These are phyloP conservation scores for Agrotis puta DNA, from an alignment of 2,888 invertebrate species.

Conservation along the genomic window DNA sequence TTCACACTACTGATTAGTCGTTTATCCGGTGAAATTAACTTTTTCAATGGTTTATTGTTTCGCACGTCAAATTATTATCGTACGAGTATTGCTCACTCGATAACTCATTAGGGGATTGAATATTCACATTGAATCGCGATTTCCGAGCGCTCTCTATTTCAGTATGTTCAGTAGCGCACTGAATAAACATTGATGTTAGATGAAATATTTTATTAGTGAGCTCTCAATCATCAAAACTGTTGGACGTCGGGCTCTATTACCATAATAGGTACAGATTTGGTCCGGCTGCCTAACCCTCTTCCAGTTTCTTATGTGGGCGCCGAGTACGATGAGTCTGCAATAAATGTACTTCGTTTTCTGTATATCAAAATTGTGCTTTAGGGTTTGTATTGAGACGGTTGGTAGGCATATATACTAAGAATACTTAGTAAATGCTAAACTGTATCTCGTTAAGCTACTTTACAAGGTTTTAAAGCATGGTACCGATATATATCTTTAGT, in stretches of 20 bases:
- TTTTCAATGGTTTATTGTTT: slow-evolving; percentile 15
- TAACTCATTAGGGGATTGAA: slow-evolving; percentile 46
- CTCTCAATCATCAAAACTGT: slow-evolving; percentile 61
- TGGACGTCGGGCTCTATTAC: slow-evolving; percentile 77
- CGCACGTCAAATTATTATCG: slow-evolving; percentile 25
- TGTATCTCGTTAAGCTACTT: background rate
- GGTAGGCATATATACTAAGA: background rate
- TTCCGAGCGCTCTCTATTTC: slow-evolving; percentile 44
- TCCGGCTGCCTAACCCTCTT: slow-evolving; percentile 75
- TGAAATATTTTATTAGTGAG: slow-evolving; percentile 65
- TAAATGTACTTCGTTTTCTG: slow-evolving; percentile 68
- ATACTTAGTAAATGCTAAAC: background rate
- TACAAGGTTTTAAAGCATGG: background rate
- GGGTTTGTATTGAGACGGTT: slow-evolving; percentile 1
- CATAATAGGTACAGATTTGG: slow-evolving; percentile 81
- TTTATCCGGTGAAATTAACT: slow-evolving; percentile 43
- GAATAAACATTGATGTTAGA: slow-evolving; percentile 65
- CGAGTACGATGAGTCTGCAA: slow-evolving; percentile 77
- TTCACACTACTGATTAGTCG: slow-evolving; percentile 68
- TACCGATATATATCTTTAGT: background rate
- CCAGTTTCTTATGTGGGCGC: slow-evolving; percentile 78
- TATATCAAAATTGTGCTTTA: slow-evolving; percentile 70
- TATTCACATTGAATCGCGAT: slow-evolving; percentile 49
- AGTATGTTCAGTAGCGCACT: slow-evolving; percentile 53
- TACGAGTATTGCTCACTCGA: slow-evolving; percentile 20